Percentiles rank a stretch among this genome's conserved stretches.
Conservation (phyloP, 92 coral and sea anemone genomes). For the Ricordea florida region DNA sequence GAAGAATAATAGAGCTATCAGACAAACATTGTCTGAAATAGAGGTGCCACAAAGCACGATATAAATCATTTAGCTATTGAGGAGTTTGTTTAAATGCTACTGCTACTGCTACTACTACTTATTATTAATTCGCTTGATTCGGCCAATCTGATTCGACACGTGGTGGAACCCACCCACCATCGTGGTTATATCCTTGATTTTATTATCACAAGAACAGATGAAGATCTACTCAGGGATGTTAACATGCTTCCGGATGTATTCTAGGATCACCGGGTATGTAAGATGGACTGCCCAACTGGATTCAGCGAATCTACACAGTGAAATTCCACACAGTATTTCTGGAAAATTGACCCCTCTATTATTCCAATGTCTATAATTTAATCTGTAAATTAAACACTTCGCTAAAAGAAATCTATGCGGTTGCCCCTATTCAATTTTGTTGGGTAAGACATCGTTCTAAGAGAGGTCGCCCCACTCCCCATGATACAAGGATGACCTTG, state of each 20-base stretch:
- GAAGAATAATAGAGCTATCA: no score
- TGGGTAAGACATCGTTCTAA: not conserved
- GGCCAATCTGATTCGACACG: not conserved
- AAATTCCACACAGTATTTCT: not conserved
- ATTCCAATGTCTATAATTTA: not conserved
- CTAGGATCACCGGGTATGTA: not conserved
- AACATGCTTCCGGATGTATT: not conserved
- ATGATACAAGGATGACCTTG: conserved; percentile 12
- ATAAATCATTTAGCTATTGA: no score
- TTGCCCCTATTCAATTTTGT: not conserved
- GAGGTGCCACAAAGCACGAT: no score
- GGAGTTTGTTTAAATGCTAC: no score
- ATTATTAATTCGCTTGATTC: not conserved
- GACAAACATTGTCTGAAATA: no score
- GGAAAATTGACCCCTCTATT: not conserved
- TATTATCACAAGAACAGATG: not conserved
- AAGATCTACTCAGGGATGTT: not conserved
- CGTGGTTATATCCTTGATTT: conserved; percentile 1
- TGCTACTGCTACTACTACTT: no score
- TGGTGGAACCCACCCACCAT: not conserved
- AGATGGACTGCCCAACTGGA: not conserved
- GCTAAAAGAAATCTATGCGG: not conserved
- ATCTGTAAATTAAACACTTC: not conserved
- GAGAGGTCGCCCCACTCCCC: conserved; percentile 16
- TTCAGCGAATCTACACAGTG: not conserved